Evolutionary conservation across 2,888 invertebrate species (phyloP).

Genomic region (Drosophila ustulata): DNA sequence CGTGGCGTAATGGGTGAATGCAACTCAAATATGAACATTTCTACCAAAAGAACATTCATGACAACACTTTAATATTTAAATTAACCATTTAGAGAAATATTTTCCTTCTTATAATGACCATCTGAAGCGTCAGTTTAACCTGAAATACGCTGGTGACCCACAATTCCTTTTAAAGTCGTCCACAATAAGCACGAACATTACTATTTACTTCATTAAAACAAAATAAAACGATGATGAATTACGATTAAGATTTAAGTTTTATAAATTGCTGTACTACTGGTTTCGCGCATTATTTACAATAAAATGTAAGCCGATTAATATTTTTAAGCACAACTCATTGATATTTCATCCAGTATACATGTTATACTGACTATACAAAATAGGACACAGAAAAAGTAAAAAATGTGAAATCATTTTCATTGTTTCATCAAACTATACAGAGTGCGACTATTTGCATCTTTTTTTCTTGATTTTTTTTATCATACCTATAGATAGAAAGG

Average conservation of each 20-base stretch:
- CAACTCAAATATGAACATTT: constrained; percentile 4
- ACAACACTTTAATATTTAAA: constrained; percentile 47
- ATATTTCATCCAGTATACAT: constrained; percentile 26
- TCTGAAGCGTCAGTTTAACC: background rate
- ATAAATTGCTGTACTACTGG: constrained; percentile 1
- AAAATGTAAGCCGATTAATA: constrained; percentile 8
- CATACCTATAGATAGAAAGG: background rate
- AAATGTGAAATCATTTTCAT: constrained; percentile 61
- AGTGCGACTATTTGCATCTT: constrained; percentile 45
- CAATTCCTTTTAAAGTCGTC: no score
- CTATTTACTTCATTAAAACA: no score
- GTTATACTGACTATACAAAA: constrained; percentile 13
- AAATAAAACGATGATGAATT: background rate
- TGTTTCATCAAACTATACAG: constrained; percentile 25
- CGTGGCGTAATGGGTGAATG: background rate
- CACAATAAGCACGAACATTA: no score
- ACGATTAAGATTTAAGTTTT: background rate
- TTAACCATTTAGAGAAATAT: constrained; percentile 52
- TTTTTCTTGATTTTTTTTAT: constrained; percentile 8
- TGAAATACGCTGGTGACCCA: background rate
- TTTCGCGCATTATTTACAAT: constrained; percentile 3
- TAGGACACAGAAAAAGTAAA: constrained; percentile 30
- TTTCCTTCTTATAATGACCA: constrained; percentile 33
- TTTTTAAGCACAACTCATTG: background rate
- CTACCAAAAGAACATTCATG: constrained; percentile 13